A percentile compares a stretch with the other conserved stretches of the same genome.
Evolutionary conservation across 2,888 invertebrate genomes (phyloP).

Genomic region (Epistrophe grossulariae): DNA sequence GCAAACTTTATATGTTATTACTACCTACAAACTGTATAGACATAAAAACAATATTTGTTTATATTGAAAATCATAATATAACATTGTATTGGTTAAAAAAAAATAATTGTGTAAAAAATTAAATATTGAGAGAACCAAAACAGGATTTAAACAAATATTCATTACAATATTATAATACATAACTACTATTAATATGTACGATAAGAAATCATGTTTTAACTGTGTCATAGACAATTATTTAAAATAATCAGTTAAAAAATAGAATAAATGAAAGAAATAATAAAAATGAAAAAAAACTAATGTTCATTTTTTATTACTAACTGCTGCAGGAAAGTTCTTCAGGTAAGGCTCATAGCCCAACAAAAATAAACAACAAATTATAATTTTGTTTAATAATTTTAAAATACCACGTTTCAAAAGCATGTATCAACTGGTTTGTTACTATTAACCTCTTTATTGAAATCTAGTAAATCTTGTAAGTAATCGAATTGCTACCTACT

Average conservation of each 20-base stretch:
- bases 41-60: constrained; percentile 55
- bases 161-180: constrained; percentile 69
- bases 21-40: constrained; percentile 42
- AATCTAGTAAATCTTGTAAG: no score
- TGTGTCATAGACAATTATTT: constrained; percentile 75
- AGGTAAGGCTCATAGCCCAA: background rate
- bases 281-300: constrained; percentile 69
- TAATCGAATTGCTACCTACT: no score
- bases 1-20: constrained; percentile 40
- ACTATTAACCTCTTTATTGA: no score
- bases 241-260: constrained; percentile 74
- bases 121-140: constrained; percentile 57
- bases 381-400: no score
- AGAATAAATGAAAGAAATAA: constrained; percentile 69
- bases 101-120: constrained; percentile 40
- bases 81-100: constrained; percentile 60
- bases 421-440: no score
- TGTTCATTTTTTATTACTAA: background rate
- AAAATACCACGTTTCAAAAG: no score
- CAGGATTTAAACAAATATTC: constrained; percentile 57
- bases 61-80: constrained; percentile 56
- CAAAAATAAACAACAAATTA: no score
- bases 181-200: constrained; percentile 69
- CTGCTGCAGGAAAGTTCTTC: background rate
- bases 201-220: constrained; percentile 74